Base-by-base conservation (phyloP, 1,140 invertebrate species). In the Drosophila orosa region DNA sequence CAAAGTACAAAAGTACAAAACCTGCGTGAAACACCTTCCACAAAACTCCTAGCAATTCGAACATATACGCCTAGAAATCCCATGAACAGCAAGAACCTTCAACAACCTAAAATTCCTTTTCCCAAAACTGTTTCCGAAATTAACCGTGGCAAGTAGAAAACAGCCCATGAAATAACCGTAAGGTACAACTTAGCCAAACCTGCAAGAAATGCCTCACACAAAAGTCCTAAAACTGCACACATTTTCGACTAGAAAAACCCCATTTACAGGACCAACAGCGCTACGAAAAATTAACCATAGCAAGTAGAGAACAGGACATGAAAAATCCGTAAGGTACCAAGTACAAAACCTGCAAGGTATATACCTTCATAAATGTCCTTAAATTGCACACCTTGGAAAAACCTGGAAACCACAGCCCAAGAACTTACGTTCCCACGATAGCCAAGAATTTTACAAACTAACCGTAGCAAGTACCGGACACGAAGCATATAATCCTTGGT, bases 381-480 rank as follows among this genome's bases (percentile, higher is more conserved):
- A 42, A 66, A 42, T 22, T 68, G 13, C 61, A 27, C 29, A 66
- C 27, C 10, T 39, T 50, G 45, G 61, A 66, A 68, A 68, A 54
- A 10, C 65, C 61, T 15, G 25, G 7, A 22, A 3, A 29, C 6
- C 2, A 17, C 15, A 37, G 15, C 9, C 17, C 39, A 31, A 19
- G 15, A 73, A 54, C 24, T 42, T 19, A 24, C 22, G 35, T 74
- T 74, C 48, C 24, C 72, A 55, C 56, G 69, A 39, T 29, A 48
- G 1, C 7, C 13, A 15, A 2, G n/a, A 58, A 33, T 44, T 39
- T 45, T 44, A 9, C 24, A 62, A 58, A 82, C 15, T 68, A 40
- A 68, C 37, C 59, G 42, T 76, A 69, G 80, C 75, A 84, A 84
- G 77, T 80, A 66, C 33, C 50, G 33, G 15, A 42, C 59, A 65